A percentile compares a stretch with the other conserved stretches of the same genome.
These are phyloP conservation scores for Trachelus troglodyta DNA, from an alignment of 2,888 invertebrate genomes.

Conservation along the genomic window DNA sequence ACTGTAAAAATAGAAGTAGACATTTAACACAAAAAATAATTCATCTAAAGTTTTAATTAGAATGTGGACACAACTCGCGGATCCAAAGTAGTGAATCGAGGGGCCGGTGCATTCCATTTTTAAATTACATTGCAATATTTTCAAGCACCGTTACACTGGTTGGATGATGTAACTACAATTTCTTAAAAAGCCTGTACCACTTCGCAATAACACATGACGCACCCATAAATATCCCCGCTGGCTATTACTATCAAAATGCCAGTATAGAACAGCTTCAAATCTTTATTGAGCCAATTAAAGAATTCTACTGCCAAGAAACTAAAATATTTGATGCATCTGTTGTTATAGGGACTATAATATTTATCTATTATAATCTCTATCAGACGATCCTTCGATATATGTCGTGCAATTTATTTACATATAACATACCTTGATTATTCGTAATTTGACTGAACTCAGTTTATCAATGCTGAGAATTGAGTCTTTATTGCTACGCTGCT, in stretches of 20 bases:
- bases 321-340: background rate
- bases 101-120: background rate
- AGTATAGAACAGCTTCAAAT: background rate
- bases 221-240: background rate
- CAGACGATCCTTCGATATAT: background rate
- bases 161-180: background rate
- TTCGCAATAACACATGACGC: background rate
- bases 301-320: background rate
- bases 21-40: background rate
- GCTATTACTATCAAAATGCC: background rate
- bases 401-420: too few relatives aligned
- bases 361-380: background rate
- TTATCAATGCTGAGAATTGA: background rate
- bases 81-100: background rate
- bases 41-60: background rate
- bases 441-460: background rate
- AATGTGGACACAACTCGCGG: background rate
- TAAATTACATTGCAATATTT: background rate
- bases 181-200: background rate
- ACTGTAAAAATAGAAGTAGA: background rate
- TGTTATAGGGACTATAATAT: background rate
- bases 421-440: background rate
- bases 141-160: background rate
- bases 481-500: background rate
- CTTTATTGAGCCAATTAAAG: background rate